These are phyloP conservation scores for Noctuana brunneofusca DNA, from an alignment of 2,888 invertebrate species.

Conservation along the genomic window DNA sequence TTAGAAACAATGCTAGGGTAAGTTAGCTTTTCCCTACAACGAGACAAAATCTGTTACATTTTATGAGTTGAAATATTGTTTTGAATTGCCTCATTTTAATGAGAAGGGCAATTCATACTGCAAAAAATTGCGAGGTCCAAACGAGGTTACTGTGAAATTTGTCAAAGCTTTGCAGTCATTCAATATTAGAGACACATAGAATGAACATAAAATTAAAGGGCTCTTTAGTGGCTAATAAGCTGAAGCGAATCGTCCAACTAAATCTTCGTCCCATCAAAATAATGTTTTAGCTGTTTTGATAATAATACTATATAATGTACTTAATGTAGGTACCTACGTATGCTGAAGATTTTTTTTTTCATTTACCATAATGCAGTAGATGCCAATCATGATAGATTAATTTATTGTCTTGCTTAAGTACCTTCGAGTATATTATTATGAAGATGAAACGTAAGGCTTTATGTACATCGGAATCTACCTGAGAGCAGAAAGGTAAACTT, in stretches of 20 bases:
- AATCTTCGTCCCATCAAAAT: not conserved
- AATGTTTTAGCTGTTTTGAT: not conserved
- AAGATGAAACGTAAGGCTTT: too few species aligned
- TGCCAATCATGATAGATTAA: slow-evolving; percentile 3
- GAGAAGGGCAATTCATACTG: slow-evolving; percentile 4
- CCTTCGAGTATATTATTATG: not conserved
- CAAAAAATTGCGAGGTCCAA: slow-evolving; percentile 16
- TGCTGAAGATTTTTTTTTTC: not conserved
- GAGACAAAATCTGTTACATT: not conserved
- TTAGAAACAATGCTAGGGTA: not conserved
- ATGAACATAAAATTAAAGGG: slow-evolving; percentile 8
- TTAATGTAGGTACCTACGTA: not conserved
- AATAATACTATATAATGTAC: not conserved
- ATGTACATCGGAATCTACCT: too few species aligned
- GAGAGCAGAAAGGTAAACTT: too few species aligned
- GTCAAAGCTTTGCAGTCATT: slow-evolving; percentile 20
- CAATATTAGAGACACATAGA: too few species aligned
- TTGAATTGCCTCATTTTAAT: not conserved
- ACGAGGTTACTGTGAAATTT: slow-evolving; percentile 10
- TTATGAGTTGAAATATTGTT: not conserved
- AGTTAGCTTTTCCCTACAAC: not conserved
- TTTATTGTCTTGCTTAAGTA: not conserved
- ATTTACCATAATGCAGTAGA: slow-evolving; percentile 22
- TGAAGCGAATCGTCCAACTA: not conserved
- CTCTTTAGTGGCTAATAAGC: not conserved